Evolutionary conservation across 2,797 vertebrate genomes (phyloP).

Genomic region (Strix occidentalis): DNA sequence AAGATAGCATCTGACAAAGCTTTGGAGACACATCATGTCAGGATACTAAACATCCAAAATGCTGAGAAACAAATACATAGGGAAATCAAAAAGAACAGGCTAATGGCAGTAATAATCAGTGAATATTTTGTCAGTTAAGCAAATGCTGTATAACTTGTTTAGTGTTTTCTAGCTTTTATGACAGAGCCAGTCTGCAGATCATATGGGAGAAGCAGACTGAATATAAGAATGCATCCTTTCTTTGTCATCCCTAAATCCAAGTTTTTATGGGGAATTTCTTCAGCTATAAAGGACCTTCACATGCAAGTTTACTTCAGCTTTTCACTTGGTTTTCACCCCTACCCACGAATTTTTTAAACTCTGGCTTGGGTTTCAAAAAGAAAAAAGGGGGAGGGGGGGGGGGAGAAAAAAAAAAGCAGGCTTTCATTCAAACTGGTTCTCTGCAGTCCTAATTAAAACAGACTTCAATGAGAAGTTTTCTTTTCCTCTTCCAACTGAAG

Average conservation of each 20-base stretch:
- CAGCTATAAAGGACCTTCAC: conserved; percentile 32
- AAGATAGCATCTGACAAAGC: conserved; percentile 60
- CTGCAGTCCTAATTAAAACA: conserved; percentile 78
- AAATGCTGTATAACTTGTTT: conserved; percentile 68
- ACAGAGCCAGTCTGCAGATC: conserved; percentile 70
- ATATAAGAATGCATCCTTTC: conserved; percentile 63
- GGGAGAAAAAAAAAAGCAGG: not conserved
- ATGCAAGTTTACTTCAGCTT: conserved; percentile 33
- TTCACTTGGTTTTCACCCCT: conserved; percentile 49
- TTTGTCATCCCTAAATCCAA: conserved; percentile 58
- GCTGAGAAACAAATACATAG: conserved; percentile 64
- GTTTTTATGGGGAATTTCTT: conserved; percentile 47
- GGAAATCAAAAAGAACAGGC: conserved; percentile 67
- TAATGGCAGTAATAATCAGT: conserved; percentile 66
- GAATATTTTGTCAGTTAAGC: conserved; percentile 68
- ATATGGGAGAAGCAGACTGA: conserved; percentile 73
- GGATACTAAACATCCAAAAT: conserved; percentile 46
- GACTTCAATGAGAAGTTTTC: conserved; percentile 74
- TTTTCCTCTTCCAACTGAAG: conserved; percentile 67
- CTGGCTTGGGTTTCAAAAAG: conserved; percentile 28
- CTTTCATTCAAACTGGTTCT: conserved; percentile 57
- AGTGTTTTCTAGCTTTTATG: conserved; percentile 65
- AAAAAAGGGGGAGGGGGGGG: not conserved
- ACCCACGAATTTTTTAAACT: conserved; percentile 54
- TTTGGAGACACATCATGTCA: conserved; percentile 53